Percentiles rank a stretch among this genome's conserved stretches.
Conservation (phyloP, 2,888 invertebrate species). For the Helobdella robusta region DNA sequence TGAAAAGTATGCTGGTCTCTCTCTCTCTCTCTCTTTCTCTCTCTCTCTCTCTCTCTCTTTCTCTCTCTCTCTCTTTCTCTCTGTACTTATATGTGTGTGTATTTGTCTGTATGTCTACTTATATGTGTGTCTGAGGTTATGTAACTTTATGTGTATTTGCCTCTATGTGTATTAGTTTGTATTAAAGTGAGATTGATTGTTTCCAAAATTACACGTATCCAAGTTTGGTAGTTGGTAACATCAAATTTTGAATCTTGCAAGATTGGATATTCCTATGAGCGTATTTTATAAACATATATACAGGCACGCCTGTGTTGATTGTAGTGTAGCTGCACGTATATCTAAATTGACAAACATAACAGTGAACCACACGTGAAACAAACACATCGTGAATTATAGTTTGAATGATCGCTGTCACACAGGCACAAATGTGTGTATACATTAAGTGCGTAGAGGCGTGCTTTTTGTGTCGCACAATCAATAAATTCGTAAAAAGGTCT, state of each 20-base stretch:
- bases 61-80: constrained; percentile 7
- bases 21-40: background rate
- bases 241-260: too few relatives aligned
- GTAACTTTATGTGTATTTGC: constrained; percentile 21
- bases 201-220: constrained; percentile 13
- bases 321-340: background rate
- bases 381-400: too few relatives aligned
- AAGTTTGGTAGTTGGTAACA: background rate
- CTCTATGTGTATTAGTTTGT: constrained; percentile 24
- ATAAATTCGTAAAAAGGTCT: too few relatives aligned
- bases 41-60: background rate
- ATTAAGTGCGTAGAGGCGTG: too few relatives aligned
- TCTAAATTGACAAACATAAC: too few relatives aligned
- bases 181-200: constrained; percentile 16
- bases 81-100: constrained; percentile 13
- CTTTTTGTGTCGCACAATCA: too few relatives aligned
- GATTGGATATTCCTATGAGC: too few relatives aligned
- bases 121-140: constrained; percentile 20
- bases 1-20: background rate
- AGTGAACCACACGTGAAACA: too few relatives aligned
- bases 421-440: too few relatives aligned
- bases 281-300: too few relatives aligned
- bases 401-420: too few relatives aligned
- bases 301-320: background rate
- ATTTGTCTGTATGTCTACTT: constrained; percentile 17